Conservation (phyloP, 2,888 invertebrate genomes). For the Tanaodytes sp. region DNA sequence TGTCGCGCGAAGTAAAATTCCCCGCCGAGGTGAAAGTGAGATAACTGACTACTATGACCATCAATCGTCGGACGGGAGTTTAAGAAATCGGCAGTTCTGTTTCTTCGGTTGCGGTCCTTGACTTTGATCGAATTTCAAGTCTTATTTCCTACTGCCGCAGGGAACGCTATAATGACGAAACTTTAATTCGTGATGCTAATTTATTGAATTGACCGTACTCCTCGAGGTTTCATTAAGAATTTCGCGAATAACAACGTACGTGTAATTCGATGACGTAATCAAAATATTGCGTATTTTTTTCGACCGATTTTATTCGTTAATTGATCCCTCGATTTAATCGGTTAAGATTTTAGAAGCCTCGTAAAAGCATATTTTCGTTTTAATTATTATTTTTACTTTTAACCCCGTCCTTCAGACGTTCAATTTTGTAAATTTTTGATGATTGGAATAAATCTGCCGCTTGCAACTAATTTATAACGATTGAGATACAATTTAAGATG, state of each 20-base stretch:
- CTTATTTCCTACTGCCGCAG: constrained; percentile 21
- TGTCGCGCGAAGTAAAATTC: constrained; percentile 27
- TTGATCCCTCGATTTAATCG: too few species aligned
- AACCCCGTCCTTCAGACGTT: too few species aligned
- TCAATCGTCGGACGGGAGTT: not conserved
- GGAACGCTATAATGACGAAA: constrained; percentile 11
- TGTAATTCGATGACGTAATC: constrained; percentile 13
- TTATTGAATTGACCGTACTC: not conserved
- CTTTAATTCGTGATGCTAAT: not conserved
- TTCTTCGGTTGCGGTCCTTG: constrained; percentile 16
- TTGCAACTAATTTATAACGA: too few species aligned
- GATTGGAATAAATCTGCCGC: too few species aligned
- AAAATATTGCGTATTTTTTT: not conserved
- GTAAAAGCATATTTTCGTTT: too few species aligned
- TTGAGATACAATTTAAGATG: not conserved
- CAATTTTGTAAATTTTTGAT: too few species aligned
- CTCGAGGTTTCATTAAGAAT: not conserved
- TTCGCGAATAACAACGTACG: constrained; percentile 10
- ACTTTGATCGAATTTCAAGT: constrained; percentile 31
- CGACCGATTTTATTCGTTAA: constrained; percentile 1
- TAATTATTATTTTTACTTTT: too few species aligned
- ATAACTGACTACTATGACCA: constrained; percentile 10
- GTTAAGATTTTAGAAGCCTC: too few species aligned
- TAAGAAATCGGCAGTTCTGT: constrained; percentile 18
- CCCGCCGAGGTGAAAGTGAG: constrained; percentile 38